Conservation (phyloP, 2,797 vertebrate species). For the Salarias fasciatus region DNA sequence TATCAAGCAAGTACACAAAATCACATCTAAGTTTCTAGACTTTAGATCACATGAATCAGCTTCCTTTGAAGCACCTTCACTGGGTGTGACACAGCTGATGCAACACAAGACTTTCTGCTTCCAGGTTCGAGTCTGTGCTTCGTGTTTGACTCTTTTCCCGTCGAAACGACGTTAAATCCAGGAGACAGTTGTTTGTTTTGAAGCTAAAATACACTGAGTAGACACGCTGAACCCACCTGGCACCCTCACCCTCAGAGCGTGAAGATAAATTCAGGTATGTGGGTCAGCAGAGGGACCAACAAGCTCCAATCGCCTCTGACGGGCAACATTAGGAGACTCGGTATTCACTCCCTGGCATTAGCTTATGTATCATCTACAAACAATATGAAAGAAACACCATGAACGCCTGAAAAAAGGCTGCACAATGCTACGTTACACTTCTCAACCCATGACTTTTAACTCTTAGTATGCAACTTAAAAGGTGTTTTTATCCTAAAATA, state of each 20-base stretch:
- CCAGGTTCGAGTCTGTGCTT: too few species aligned
- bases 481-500: too few species aligned
- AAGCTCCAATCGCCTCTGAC: background rate
- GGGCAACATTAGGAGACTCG: background rate
- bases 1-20: too few species aligned
- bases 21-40: too few species aligned
- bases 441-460: background rate
- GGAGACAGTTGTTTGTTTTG: too few species aligned
- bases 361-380: background rate
- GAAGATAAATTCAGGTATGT: background rate
- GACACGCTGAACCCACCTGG: background rate
- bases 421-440: background rate
- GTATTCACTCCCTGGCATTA: background rate
- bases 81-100: too few species aligned
- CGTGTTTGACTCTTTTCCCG: too few species aligned
- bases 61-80: too few species aligned
- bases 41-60: too few species aligned
- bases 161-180: too few species aligned
- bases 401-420: slow-evolving; percentile 9
- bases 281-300: slow-evolving; percentile 1
- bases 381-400: background rate
- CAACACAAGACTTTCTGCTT: too few species aligned
- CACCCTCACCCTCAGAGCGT: background rate
- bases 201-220: background rate
- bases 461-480: too few species aligned